phyloP scores from a whole-genome alignment of 1,140 invertebrate species.

The Pseudomyrmex sp. region DNA sequence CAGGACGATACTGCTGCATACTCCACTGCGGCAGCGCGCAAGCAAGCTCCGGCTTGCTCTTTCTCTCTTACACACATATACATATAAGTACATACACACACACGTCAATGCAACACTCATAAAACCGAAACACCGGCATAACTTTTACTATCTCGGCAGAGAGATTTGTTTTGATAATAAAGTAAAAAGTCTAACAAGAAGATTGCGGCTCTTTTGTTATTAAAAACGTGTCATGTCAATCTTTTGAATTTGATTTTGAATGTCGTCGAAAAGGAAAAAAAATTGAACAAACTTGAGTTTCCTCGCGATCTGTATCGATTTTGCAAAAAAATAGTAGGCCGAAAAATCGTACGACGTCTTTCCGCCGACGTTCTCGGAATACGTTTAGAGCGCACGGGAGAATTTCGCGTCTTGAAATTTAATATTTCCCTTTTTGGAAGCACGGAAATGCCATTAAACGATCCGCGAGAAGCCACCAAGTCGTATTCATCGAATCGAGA shows the following conservation, averaged over 20 bases:
- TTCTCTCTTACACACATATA: background rate
- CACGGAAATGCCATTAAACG: slow-evolving; percentile 74
- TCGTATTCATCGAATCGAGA: slow-evolving; percentile 66
- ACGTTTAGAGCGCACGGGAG: slow-evolving; percentile 39
- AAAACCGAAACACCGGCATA: slow-evolving; percentile 22
- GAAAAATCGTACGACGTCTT: slow-evolving; percentile 26
- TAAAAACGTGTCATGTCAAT: background rate
- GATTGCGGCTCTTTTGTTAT: background rate
- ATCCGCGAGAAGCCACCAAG: slow-evolving; percentile 65
- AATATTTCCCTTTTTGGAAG: slow-evolving; percentile 71
- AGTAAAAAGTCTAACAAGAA: slow-evolving; percentile 17
- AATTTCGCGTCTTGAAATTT: slow-evolving; percentile 61
- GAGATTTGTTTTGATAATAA: slow-evolving; percentile 16
- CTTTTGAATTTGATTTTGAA: background rate
- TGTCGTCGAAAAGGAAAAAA: background rate
- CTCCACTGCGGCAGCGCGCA: background rate
- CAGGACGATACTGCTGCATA: slow-evolving; percentile 24
- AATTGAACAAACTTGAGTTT: background rate
- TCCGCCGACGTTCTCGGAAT: slow-evolving; percentile 52
- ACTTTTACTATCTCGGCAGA: background rate
- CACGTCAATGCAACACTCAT: slow-evolving; percentile 13
- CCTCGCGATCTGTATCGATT: slow-evolving; percentile 36
- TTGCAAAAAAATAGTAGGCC: slow-evolving; percentile 51
- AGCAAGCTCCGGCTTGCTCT: background rate
- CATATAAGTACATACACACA: background rate